Evolutionary conservation across 53 echinoderm and acorn worm species (phyloP).

Genomic region (Mesocentrotus franciscanus): DNA sequence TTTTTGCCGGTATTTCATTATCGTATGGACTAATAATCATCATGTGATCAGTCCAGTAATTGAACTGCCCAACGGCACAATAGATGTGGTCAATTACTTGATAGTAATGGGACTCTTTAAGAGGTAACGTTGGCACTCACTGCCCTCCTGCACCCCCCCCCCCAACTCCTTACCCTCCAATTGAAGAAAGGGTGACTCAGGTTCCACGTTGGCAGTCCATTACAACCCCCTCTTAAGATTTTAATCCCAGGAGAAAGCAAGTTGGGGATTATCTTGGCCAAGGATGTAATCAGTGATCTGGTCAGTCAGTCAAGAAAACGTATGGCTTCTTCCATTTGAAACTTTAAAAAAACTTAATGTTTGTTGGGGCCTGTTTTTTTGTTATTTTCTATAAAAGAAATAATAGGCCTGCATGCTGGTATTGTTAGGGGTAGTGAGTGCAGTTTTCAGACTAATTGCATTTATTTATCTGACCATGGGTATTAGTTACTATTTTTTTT

Average conservation of each 20-base stretch:
- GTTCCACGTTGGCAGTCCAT: constrained; percentile 51
- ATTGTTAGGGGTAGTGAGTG: not conserved
- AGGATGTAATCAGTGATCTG: not conserved
- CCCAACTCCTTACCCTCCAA: not conserved
- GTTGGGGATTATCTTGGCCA: not conserved
- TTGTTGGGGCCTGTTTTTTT: not conserved
- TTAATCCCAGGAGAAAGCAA: constrained; percentile 32
- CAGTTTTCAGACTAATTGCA: not conserved
- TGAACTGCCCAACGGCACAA: constrained; percentile 1
- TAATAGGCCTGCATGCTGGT: not conserved
- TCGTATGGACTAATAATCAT: not conserved
- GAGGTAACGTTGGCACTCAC: not conserved
- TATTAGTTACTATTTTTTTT: too few relatives aligned
- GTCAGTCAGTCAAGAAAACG: not conserved
- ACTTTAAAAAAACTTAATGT: not conserved
- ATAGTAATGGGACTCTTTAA: not conserved
- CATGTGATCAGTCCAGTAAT: not conserved
- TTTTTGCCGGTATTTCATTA: constrained; percentile 12
- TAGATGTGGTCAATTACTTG: constrained; percentile 1
- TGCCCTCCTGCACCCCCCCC: not conserved
- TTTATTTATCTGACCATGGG: not conserved
- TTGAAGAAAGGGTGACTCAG: not conserved
- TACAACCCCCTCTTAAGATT: constrained; percentile 14
- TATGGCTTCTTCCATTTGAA: not conserved
- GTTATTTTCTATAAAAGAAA: not conserved